phyloP scores from a whole-genome alignment of 2,113 vertebrate genomes.

The Merops nubicus region DNA sequence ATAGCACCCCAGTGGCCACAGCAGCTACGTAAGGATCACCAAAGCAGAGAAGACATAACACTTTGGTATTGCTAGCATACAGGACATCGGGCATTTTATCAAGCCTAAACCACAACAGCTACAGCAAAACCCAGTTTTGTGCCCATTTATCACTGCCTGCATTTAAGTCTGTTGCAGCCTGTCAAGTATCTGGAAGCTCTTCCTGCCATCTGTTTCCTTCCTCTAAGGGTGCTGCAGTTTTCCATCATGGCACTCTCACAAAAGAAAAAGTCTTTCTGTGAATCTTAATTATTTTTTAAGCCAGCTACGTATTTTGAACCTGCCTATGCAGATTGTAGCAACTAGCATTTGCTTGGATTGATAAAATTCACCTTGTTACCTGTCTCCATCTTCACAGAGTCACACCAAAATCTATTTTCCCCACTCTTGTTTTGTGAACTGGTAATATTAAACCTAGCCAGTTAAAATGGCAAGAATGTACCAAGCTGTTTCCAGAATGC shows the following conservation, averaged over 20 bases:
- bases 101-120: not conserved
- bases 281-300: not conserved
- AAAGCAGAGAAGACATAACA: not conserved
- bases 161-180: slow-evolving; percentile 28
- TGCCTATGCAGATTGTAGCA: not conserved
- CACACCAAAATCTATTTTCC: not conserved
- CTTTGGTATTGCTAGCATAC: not conserved
- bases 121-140: not conserved
- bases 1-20: not conserved
- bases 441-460: not conserved
- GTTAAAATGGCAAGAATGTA: not conserved
- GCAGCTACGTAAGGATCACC: not conserved
- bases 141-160: slow-evolving; percentile 25
- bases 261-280: not conserved
- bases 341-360: not conserved
- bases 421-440: not conserved
- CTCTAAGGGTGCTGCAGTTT: slow-evolving; percentile 26
- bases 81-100: not conserved
- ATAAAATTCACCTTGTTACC: not conserved
- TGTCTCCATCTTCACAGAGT: not conserved
- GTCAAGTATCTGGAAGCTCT: slow-evolving; percentile 58
- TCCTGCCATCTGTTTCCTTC: slow-evolving; percentile 62
- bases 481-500: not conserved
- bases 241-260: not conserved
- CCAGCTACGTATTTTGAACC: not conserved